Evolutionary conservation across 37 sponge, comb jelly and placozoan genomes (phyloP).

Genomic region (Theonella swinhoei): DNA sequence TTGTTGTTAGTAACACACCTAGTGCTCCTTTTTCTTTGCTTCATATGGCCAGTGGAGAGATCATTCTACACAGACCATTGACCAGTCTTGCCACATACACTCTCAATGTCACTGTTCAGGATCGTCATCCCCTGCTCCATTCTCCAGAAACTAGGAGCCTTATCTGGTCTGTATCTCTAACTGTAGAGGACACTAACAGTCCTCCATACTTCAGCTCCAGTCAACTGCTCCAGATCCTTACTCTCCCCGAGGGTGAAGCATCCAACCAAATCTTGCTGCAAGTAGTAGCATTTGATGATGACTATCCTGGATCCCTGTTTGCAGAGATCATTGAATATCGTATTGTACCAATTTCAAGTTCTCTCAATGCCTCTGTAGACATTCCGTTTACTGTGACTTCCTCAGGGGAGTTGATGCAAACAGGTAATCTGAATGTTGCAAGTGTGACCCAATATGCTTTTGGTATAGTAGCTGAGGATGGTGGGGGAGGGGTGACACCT

Average conservation of each 20-base stretch:
- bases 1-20: neutral
- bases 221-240: constrained; percentile 14
- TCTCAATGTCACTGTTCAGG: constrained; percentile 45
- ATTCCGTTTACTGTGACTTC: constrained; percentile 33
- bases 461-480: constrained; percentile 60
- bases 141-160: constrained; percentile 38
- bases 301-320: constrained; percentile 45
- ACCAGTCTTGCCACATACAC: constrained; percentile 26
- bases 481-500: constrained; percentile 45
- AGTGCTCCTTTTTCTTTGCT: constrained; percentile 50
- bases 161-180: constrained; percentile 33
- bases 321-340: constrained; percentile 34
- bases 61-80: constrained; percentile 34
- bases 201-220: constrained; percentile 51
- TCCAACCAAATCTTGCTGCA: neutral
- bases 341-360: constrained; percentile 6
- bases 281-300: constrained; percentile 44
- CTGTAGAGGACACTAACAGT: constrained; percentile 51
- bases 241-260: constrained; percentile 7
- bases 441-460: constrained; percentile 36
- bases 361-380: neutral
- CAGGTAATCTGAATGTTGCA: constrained; percentile 32
- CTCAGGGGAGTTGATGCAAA: constrained; percentile 22
- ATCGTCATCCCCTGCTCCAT: constrained; percentile 39
- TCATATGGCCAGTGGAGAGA: constrained; percentile 32